These are phyloP conservation scores for Nothocercus nigrocapillus DNA, from an alignment of 2,113 vertebrate species.

Conservation along the genomic window DNA sequence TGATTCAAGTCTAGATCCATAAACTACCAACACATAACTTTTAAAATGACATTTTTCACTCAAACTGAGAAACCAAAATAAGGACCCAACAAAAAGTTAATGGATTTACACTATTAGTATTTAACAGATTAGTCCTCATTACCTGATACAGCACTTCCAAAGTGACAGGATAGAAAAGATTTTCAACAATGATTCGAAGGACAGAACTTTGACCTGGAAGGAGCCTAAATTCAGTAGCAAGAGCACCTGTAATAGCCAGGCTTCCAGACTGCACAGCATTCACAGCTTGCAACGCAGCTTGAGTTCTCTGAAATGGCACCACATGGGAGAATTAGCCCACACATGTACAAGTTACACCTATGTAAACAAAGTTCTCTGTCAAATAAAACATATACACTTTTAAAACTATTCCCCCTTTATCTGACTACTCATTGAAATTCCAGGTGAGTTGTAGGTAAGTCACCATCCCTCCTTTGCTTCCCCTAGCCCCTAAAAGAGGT, in stretches of 20 bases:
- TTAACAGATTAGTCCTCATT: conserved; percentile 31
- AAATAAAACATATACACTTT: not conserved
- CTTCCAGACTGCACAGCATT: conserved; percentile 72
- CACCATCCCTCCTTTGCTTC: not conserved
- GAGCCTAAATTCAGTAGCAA: conserved; percentile 49
- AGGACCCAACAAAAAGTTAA: not conserved
- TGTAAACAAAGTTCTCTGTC: not conserved
- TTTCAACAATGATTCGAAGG: conserved; percentile 86
- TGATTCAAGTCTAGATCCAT: not conserved
- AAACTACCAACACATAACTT: not conserved
- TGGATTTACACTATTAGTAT: not conserved
- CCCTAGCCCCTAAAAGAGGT: not conserved
- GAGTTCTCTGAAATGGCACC: conserved; percentile 72
- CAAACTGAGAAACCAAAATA: not conserved
- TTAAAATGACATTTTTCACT: not conserved
- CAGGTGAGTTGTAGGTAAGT: not conserved
- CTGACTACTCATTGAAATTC: not conserved
- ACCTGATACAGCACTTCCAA: conserved; percentile 88
- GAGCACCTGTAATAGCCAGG: conserved; percentile 39
- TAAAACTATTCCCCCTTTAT: fast-evolving
- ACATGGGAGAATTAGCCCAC: not conserved
- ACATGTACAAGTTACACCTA: not conserved
- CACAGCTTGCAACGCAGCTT: conserved; percentile 75
- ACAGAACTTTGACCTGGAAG: conserved; percentile 76
- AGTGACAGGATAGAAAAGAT: conserved; percentile 82